Base-by-base conservation (phyloP, 2,888 invertebrate genomes). In the Tridacna gigas region DNA sequence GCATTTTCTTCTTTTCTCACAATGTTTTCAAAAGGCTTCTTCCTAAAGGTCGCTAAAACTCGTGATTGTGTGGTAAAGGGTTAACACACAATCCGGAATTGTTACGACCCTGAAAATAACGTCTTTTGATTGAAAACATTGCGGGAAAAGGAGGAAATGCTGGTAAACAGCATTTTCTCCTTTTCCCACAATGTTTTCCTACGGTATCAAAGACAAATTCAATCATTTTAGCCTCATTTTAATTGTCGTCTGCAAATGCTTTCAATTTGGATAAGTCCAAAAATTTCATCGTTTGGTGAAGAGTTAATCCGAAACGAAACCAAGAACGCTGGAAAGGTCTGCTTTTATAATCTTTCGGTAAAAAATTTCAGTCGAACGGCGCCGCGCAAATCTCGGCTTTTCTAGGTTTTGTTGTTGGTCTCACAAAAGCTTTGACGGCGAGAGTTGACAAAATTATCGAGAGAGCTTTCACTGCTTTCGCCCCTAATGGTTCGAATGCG, bases 401-500 rank as follows among this genome's bases (percentile, higher is more conserved):
- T 67, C 67, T 12, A 45, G 22, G 67, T 28, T 67, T 67, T 67
- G 37, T 67, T 67, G 67, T 67, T 45, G 45, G 37, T 67, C 9
- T 67, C 28, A 67, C 67, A 67, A 67, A n/a, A 37, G 67, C 37
- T 67, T 67, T 67, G 37, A 67, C 67, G 67, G 67, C n/a, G 20
- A 18, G 20, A 67, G 37, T 45, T 37, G 67, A 26, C 37, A 11
- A 67, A 67, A 67, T 67, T 67, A 67, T 67, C 67, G n/a, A 45
- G 45, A 20, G 56, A n/a, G 37, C 67, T 20, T 20, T 45, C 20
- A 67, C 37, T n/a, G 45, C 37, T 67, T 45, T 67, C 67, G 45
- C 67, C 67, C 37, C 20, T 67, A 67, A 37, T 67, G 67, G 67
- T 18, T 37, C 45, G 61, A 80, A 75, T 76, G 80, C 61, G 75